Percentiles rank a stretch among this genome's conserved stretches.
phyloP scores from a whole-genome alignment of 2,888 invertebrate species.

The Eilema sororculum region DNA sequence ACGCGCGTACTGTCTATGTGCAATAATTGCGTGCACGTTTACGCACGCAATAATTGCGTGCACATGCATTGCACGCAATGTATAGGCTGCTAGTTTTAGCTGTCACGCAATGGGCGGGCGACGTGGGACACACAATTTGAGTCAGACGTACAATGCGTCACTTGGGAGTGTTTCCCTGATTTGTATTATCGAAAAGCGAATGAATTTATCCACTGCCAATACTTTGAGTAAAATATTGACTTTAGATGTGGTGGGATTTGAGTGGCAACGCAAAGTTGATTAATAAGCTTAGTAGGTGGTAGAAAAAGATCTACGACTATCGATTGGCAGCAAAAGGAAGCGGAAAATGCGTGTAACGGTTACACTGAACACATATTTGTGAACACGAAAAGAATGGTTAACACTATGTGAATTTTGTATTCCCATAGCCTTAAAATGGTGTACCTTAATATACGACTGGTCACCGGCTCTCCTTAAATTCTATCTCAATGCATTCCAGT shows the following conservation, averaged over 20 bases:
- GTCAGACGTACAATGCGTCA: neutral
- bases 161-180: neutral
- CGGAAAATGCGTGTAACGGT: neutral
- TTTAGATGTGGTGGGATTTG: neutral
- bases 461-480: too few species aligned
- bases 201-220: neutral
- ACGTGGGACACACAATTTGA: neutral
- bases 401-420: too few species aligned
- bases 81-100: neutral
- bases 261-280: neutral
- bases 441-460: too few species aligned
- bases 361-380: neutral
- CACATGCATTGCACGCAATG: neutral
- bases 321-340: neutral
- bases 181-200: neutral
- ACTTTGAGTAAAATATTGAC: neutral
- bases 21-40: neutral
- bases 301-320: neutral
- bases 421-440: too few species aligned
- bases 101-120: constrained; percentile 32
- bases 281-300: neutral
- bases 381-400: too few species aligned
- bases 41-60: neutral
- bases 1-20: neutral
- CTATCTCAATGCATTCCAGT: too few species aligned